Evolutionary conservation across 2,888 invertebrate species (phyloP), one percentile per base, ranked within the genome.

Genomic region (Hypomecis punctinalis): DNA sequence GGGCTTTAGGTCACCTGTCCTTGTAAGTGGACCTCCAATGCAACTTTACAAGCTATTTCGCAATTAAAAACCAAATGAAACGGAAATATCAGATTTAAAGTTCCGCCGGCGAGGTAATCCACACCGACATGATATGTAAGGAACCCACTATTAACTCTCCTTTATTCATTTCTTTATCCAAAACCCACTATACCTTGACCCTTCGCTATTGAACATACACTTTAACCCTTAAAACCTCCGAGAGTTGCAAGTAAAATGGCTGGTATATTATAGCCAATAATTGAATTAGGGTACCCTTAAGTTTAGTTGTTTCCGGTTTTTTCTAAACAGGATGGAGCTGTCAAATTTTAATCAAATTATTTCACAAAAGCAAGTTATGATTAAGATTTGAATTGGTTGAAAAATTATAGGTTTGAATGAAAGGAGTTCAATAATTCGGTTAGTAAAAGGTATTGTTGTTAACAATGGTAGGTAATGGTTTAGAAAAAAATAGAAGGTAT

Each of bases 331-430:
- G 90, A 90, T 86, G 84, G 73, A 86, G 82, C 80, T 74, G 90
- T 90, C 90, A 90, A 88, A 86, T 84, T 86, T 90, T 90, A 90
- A 90, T 90, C 88, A 90, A 90, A 90, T 90, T 89, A 73, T 80
- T 68, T 67, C 43, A 82, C 78, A 89, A 85, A 72, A 63, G 75
- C 13, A 61, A 76, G 79, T 89, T 90, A 90, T 90, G 89, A 90
- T 88, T 87, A 81, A 73, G 73, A 45, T 61, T 73, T 77, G 36
- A 13, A 65, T 70, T 57, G 61, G 67, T 63, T 58, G 13, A 67
- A 67, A 61, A 66, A 69, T 68, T 55, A 69, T 61, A 52, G 46
- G 51, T 37, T 61, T 66, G 11, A 46, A 62, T 53, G 45, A 51
- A 65, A 47, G 49, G 36, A 62, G 49, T 54, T 58, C 62, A 68